These are phyloP conservation scores for Lepidurus packardi DNA, from an alignment of 1,140 invertebrate genomes.

Conservation along the genomic window DNA sequence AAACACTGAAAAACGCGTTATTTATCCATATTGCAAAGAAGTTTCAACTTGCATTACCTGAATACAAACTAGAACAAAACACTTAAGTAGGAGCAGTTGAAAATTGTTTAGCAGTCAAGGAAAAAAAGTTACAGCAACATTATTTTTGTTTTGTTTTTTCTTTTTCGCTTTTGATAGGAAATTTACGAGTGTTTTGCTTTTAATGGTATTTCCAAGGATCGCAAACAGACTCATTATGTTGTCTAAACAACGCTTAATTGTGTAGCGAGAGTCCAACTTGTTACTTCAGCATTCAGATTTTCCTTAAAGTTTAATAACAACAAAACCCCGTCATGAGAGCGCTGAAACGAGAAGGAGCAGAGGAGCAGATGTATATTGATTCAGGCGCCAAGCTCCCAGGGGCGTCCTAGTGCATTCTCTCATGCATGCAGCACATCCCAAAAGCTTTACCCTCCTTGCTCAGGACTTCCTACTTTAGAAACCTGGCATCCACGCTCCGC, in stretches of 20 bases:
- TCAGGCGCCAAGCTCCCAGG: constrained; percentile 1
- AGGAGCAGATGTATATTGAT: neutral
- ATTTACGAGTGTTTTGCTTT: neutral
- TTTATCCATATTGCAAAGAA: no score
- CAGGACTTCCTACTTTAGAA: neutral
- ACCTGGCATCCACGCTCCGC: neutral
- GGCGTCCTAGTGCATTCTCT: constrained; percentile 7
- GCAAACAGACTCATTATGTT: constrained; percentile 15
- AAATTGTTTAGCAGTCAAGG: no score
- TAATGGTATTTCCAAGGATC: neutral
- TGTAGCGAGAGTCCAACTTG: neutral
- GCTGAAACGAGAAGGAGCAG: neutral
- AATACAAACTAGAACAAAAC: no score
- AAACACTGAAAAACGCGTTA: no score
- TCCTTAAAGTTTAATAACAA: neutral
- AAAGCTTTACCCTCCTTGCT: neutral
- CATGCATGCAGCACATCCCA: neutral
- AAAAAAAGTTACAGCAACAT: no score
- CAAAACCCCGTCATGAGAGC: neutral
- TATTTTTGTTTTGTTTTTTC: no score
- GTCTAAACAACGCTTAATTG: constrained; percentile 11
- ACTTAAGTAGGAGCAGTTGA: no score
- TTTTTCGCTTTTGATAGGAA: no score
- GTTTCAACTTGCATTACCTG: no score
- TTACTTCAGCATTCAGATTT: neutral